Evolutionary conservation across 2,113 vertebrate genomes (phyloP), one percentile per base, ranked within the genome.

Genomic region (Podarcis raffonei): DNA sequence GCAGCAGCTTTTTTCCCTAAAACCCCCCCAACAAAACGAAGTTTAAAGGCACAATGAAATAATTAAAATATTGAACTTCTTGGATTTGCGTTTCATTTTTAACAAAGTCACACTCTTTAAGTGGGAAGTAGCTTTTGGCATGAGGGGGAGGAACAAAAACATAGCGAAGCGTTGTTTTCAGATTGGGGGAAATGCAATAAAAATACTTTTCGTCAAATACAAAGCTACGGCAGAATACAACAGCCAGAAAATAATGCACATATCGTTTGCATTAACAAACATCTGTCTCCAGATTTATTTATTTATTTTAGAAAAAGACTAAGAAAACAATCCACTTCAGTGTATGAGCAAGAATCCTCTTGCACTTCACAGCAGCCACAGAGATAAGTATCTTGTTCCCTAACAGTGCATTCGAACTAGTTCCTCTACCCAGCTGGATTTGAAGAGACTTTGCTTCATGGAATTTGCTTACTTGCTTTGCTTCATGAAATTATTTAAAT

Each of bases 201-300:
- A 74, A 92, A 90, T 82, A 20, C 4, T 66, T 79, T 90, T 89
- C 22, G 1, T 81, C 37, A 92, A 88, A 83, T 94, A 91, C 87
- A 95, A 94, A 95, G 77, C 57, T 91, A 93, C 65, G 66, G 39
- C 93, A 76, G 92, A 92, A 92, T 89, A 95, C 96, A 53, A 35
- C 12, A 89, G 74, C 68, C 32, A 84, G 71, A 89, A 90, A 87
- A 90, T 90, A 83, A 84, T 93, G 86, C 91, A 94, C 93, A 80
- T 85, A 75, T 89, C 87, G 74, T 30, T 85, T 81, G 69, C 81
- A 81, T 88, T 94, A 93, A 90, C 16, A 69, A 94, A 87, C 87
- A 94, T 79, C 59, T 69, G 69, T 81, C 87, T 88, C 16, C 15
- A 89, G 91, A 85, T 86, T 88, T 83, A 87, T 53, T 48, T 48